Evolutionary conservation across 2,113 vertebrate genomes (phyloP).

Genomic region (Pampusana beccarii): DNA sequence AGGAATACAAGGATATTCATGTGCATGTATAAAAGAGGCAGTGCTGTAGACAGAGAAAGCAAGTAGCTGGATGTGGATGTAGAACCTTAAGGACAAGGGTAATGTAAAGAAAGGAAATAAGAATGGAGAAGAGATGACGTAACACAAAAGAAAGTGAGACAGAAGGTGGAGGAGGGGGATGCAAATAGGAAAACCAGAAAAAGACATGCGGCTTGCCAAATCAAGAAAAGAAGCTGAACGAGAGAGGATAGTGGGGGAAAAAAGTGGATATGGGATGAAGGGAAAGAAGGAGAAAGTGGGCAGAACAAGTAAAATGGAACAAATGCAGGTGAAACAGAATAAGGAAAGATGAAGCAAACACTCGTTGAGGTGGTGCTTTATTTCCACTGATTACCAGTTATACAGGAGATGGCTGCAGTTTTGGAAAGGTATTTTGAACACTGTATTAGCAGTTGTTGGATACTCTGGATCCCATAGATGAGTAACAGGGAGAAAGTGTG

Average conservation of each 20-base stretch:
- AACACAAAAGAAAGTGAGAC: not conserved
- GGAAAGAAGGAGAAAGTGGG: not conserved
- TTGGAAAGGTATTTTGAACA: not conserved
- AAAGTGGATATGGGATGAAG: not conserved
- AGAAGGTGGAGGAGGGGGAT: not conserved
- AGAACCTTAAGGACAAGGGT: not conserved
- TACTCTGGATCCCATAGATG: not conserved
- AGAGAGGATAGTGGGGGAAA: not conserved
- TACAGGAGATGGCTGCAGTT: not conserved
- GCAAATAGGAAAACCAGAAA: not conserved
- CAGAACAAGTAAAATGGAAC: not conserved
- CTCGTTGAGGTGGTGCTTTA: not conserved
- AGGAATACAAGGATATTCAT: not conserved
- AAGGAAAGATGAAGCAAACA: not conserved
- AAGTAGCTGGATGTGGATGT: not conserved
- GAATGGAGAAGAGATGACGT: not conserved
- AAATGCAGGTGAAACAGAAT: not conserved
- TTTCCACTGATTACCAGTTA: not conserved
- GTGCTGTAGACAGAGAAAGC: not conserved
- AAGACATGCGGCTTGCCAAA: not conserved
- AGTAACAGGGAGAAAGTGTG: not conserved
- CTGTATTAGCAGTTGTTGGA: not conserved
- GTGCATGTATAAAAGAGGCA: not conserved
- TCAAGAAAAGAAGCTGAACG: not conserved
- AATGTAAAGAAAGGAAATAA: not conserved